Evolutionary conservation across 2,888 invertebrate species (phyloP), one percentile per base, ranked within the genome.

Genomic region (Polymixis flavicincta): DNA sequence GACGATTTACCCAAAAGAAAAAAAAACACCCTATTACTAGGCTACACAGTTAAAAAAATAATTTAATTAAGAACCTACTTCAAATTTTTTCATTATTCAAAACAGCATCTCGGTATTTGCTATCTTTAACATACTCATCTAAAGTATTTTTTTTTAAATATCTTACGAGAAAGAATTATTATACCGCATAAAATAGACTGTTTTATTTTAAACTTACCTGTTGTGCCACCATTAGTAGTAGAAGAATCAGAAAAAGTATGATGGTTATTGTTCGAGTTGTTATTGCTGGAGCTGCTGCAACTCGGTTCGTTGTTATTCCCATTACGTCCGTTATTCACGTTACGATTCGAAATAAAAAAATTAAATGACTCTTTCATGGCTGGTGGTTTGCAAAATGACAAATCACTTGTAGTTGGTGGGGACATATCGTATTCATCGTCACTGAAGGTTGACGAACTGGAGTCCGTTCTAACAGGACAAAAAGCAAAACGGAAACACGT

Each of bases 131-230:
- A 5, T 22, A 45, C 3, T 32, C 32, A 59, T 13, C 6, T 63
- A 19, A n/a, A 42, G 37, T n/a, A 37, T 5, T n/a, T 42, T 17
- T 22, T 52, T 54, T n/a, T 6, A 14, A 11, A 55, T 25, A 14
- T 37, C 4, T 11, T 42, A 42, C 28, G 5, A 55, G 9, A 52
- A 22, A 65, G n/a, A 25, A 37, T 50, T 3, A 25, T 65, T 66
- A 42, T 25, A 14, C 7, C n/a, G 1, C 11, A 6, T 2, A 22
- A 25, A 45, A 22, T 28, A 28, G 22, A 17, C 0, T 14, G 14
- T 70, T n/a, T n/a, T 19, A 71, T 9, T 48, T 71, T 8, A 37
- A 45, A 74, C 74, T 74, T 61, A 74, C 74, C 74, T 2, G 19
- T 74, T 42, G 22, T 1, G 25, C 57, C 71, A 37, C 22, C 71